Conservation (phyloP, 2,797 vertebrate species). For the Eupleurogrammus muticus region DNA sequence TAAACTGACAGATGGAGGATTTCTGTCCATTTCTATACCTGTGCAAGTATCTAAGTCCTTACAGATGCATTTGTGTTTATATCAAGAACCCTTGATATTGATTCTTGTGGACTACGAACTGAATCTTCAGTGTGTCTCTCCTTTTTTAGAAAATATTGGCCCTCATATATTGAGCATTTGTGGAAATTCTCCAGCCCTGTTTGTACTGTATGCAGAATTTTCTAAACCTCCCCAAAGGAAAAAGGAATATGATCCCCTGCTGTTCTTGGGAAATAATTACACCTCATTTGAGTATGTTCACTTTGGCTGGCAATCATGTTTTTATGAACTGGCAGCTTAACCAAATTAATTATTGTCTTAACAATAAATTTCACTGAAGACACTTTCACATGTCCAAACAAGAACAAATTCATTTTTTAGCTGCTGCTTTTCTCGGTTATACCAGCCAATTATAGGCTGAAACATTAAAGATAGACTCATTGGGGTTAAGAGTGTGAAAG, state of each 20-base stretch:
- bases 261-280: constrained; percentile 3
- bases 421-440: not conserved
- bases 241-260: not conserved
- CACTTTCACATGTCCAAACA: constrained; percentile 8
- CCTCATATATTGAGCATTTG: not conserved
- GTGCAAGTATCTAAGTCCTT: not conserved
- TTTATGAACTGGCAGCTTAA: constrained; percentile 19
- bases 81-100: not conserved
- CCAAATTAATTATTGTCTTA: constrained; percentile 2
- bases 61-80: not conserved
- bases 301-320: constrained; percentile 9
- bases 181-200: not conserved
- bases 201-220: not conserved
- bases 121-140: not conserved
- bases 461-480: not conserved
- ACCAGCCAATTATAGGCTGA: not conserved
- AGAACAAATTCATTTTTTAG: constrained; percentile 6
- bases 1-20: constrained; percentile 7
- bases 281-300: not conserved
- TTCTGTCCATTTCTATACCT: not conserved
- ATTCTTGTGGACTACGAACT: not conserved
- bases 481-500: not conserved
- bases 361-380: not conserved
- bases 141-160: constrained; percentile 13
- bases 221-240: not conserved